Base-by-base conservation (phyloP, 2,888 invertebrate genomes). In the Leucophenga montana region DNA sequence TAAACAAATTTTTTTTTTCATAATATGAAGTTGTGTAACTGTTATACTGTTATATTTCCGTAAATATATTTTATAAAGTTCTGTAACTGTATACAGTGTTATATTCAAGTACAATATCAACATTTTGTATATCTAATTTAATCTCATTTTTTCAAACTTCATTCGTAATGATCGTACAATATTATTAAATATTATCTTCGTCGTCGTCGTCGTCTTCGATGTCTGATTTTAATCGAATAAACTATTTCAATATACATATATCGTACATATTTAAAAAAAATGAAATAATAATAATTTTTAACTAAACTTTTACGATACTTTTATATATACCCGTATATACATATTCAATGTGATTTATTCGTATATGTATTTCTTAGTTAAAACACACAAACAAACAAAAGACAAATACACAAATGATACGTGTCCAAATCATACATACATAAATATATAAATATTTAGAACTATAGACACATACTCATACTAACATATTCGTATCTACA, bases 41-140 rank as follows among this genome's bases (percentile, higher is more conserved):
- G 22, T 66, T 56, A 53, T 48, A 66, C 14, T 66, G 22, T 57
- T 61, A 18, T 66, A 65, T 65, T 39, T 72, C 70, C 64, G 69
- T 75, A 59, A 59, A 69, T 75, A 71, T 76, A 27, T 57, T 69
- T 68, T 72, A 66, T 67, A 61, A 50, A 16, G 67, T 39, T 71
- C 70, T 66, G 56, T 70, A 75, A 71, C 71, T 71, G 27, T 66
- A 22, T 61, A 46, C 44, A 62, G 61, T 74, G n/a, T 56, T 56
- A 56, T 27, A 22, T 50, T 39, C 39, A 39, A 50, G 50, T 16
- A 50, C 14, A 16, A 79, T 77, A 83, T 81, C 44, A 53, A 69
- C 66, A 75, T 73, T 70, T 71, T 71, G 66, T 74, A 72, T 78
- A 71, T n/a, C 74, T 71, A 66, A 70, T 64, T 71, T 73, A 67